Evolutionary conservation across 2,797 vertebrate species (phyloP).

Genomic region (Enteromius unitaeniatus): DNA sequence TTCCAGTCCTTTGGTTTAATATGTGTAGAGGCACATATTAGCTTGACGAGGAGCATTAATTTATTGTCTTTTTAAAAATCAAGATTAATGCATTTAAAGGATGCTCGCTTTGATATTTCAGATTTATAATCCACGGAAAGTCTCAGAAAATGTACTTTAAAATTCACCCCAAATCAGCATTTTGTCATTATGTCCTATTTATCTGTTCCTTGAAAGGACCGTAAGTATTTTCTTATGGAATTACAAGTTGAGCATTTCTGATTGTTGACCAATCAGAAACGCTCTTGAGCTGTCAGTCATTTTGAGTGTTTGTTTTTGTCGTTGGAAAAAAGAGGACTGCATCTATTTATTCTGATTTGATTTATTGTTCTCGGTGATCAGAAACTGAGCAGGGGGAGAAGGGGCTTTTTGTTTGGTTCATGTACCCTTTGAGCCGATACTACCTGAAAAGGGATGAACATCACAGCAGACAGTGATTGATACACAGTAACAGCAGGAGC

Average conservation of each 20-base stretch:
- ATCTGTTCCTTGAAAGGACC: background rate
- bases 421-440: background rate
- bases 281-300: constrained; percentile 5
- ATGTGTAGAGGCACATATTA: background rate
- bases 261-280: constrained; percentile 11
- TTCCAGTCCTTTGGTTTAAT: background rate
- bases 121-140: background rate
- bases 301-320: constrained; percentile 6
- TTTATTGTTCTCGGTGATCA: background rate
- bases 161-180: background rate
- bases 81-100: constrained; percentile 1
- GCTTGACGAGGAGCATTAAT: background rate
- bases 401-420: constrained; percentile 19
- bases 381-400: constrained; percentile 8
- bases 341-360: constrained; percentile 19
- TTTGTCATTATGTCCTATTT: background rate
- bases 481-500: constrained; percentile 5
- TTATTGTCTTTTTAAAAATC: constrained; percentile 5
- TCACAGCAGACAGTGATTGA: constrained; percentile 6
- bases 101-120: constrained; percentile 1
- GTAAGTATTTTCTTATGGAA: background rate
- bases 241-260: background rate
- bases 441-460: constrained; percentile 17
- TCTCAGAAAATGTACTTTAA: background rate
- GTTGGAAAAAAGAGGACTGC: background rate